Evolutionary conservation across 2,888 invertebrate species (phyloP), one percentile per base, ranked within the genome.

Genomic region (Dryomyza anilis): DNA sequence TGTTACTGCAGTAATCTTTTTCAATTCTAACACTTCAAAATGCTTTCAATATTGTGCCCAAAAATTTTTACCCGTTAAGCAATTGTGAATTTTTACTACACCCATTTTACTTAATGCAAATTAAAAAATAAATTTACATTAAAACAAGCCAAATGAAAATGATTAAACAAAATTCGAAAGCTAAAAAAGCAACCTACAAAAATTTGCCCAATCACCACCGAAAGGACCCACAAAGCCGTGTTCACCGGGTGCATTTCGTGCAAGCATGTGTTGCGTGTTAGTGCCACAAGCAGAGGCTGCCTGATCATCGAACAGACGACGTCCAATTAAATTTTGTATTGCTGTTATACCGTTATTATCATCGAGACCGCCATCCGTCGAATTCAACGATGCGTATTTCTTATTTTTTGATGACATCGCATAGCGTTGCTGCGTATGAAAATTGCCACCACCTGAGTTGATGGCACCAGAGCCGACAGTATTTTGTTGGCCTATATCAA

Each of bases 401-500:
- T 79, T 79, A 63, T 74, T 73, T 64, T 73, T 76, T 66, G 72
- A 70, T n/a, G n/a, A n/a, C 3, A 61, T 21, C 63, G 30, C 23
- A 16, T 33, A 66, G 21, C 73, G 72, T 19, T 72, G 70, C 50
- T 71, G 72, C 43, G 75, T 23, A 21, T 66, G 56, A 30, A 63
- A 48, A 23, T 66, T 46, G 19, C 60, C 64, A 19, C 68, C 60
- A 39, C 73, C 69, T 21, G 72, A 71, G 61, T 66, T 69, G 14
- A 67, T 56, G 50, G 69, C 60, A 10, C 60, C 45, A 4, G 67
- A 64, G 56, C 63, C 65, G 16, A 65, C 66, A 30, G 30, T 25
- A 27, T 63, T 27, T 25, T 68, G 70, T 67, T 71, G 25, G 62
- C 76, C 52, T 87, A 91, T 89, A 78, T 94, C 94, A 79, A 96